Base-by-base conservation (phyloP, 2,888 invertebrate genomes). In the Metellina segmentata region DNA sequence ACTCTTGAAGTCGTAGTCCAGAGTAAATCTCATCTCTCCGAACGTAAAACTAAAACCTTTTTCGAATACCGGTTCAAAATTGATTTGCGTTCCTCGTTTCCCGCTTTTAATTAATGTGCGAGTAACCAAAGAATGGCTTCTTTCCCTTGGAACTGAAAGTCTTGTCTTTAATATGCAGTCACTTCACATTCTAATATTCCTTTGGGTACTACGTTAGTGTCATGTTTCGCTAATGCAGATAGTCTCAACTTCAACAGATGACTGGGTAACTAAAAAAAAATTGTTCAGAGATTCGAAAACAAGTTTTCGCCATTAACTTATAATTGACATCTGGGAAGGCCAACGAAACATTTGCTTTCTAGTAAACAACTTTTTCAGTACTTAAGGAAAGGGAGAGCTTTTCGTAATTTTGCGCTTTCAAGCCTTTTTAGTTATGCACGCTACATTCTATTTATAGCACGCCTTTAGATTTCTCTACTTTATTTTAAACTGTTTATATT, bases 301-400 rank as follows among this genome's bases (percentile, higher is more conserved):
- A 61, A 61, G 61, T 61, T 61, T 61, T 61, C 61, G 61, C 61
- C 61, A 61, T 61, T 61, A 61, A 61, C 61, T 61, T 61, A 61
- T 34, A 34, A 34, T 61, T 61, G 61, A 61, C 61, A 61, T 61
- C 61, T 11, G 6, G 61, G 61, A 61, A 61, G 61, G 61, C 61
- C 16, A 7, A 16, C 61, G 61, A 61, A 16, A 16, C 5, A 61
- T 61, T 9, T 61, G 16, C 61, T 61, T 61, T 61, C 61, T 61
- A 7, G 61, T 5, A 61, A 61, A 61, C 61, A 61, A 61, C 61
- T 61, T 61, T 61, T 61, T 61, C 34, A 34, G 34, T 34, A 34
- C 34, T 34, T 61, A 61, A 0, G 61, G 61, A 61, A 61, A 34
- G 34, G 34, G 34, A 34, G 4, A 34, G 34, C 34, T 34, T 34